Evolutionary conservation across 2,797 vertebrate genomes (phyloP).

Genomic region (Cetoscarus ocellatus): DNA sequence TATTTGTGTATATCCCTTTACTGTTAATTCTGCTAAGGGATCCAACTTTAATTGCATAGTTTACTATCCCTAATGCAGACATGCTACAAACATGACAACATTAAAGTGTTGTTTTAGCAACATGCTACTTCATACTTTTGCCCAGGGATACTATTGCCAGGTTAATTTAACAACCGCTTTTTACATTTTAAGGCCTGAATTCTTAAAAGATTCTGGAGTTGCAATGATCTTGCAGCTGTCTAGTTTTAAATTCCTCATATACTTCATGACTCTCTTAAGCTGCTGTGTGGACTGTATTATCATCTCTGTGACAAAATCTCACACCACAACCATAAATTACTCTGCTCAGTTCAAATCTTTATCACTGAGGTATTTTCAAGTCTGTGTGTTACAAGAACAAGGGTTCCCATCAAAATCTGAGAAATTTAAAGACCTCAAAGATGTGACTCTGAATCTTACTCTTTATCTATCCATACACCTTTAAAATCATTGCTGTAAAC

Average conservation of each 20-base stretch:
- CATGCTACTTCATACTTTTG: no score
- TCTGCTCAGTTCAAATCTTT: constrained; percentile 66
- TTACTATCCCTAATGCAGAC: no score
- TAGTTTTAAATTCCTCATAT: constrained; percentile 80
- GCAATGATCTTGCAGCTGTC: constrained; percentile 1
- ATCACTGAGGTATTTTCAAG: constrained; percentile 13
- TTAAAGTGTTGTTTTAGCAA: no score
- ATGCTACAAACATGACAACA: no score
- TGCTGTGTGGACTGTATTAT: constrained; percentile 71
- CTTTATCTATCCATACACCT: not conserved
- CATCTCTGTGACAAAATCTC: constrained; percentile 76
- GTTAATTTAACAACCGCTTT: no score
- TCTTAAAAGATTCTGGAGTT: no score
- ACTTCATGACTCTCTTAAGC: constrained; percentile 70
- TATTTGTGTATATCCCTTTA: no score
- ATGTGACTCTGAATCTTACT: not conserved
- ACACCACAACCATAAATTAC: constrained; percentile 72
- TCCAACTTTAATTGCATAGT: no score
- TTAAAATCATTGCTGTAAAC: not conserved
- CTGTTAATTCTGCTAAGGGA: no score
- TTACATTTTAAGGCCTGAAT: no score
- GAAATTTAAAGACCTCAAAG: no score
- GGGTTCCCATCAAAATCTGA: no score
- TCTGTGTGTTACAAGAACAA: constrained; percentile 10
- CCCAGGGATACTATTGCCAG: not conserved